Base-by-base conservation (phyloP, 2,888 invertebrate species). In the Athalia cordata region DNA sequence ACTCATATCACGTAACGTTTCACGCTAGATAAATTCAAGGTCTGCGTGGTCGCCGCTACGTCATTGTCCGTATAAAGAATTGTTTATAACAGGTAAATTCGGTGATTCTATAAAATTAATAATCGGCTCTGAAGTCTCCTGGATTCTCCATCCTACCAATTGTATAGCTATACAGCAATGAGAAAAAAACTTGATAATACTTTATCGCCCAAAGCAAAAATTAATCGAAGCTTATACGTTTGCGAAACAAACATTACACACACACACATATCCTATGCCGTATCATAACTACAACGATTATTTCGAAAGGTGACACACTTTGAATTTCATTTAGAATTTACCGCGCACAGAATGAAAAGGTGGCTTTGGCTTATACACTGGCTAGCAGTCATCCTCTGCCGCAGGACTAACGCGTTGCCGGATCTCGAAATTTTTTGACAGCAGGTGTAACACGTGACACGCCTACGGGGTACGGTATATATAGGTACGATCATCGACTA, bases 301-400 rank as follows among this genome's bases (percentile, higher is more conserved):
- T 72, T 72, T 72, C 72, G 72, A 72, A 72, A 72, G 52, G 68
- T 68, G 68, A 43, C 68, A 68, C 52, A 55, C 68, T 68, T 68
- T 52, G 55, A 68, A 68, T 68, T 68, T 55, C 43, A 15, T 55
- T 68, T 52, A 50, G 50, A n/a, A 13, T 13, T 61, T 13, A 13
- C 11, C 61, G 13, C 3, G 15, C 68, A 43, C 29, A 29, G 15
- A 52, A 68, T 68, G 5, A 5, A 11, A 7, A 55, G 68, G 15
- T 52, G 43, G 11, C 45, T 45, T 6, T 68, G 29, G 13, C 11
- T 4, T 8, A 57, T 9, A 72, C 0, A n/a, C n/a, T n/a, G n/a
- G 29, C 29, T 29, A 7, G 72, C 15, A 11, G 29, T 59, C 45
- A 59, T 72, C 72, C 57, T 72, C 55, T 55, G n/a, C 11, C n/a